Evolutionary conservation across 2,113 vertebrate species (phyloP), one percentile per base, ranked within the genome.

Genomic region (Lophochroa leadbeateri): DNA sequence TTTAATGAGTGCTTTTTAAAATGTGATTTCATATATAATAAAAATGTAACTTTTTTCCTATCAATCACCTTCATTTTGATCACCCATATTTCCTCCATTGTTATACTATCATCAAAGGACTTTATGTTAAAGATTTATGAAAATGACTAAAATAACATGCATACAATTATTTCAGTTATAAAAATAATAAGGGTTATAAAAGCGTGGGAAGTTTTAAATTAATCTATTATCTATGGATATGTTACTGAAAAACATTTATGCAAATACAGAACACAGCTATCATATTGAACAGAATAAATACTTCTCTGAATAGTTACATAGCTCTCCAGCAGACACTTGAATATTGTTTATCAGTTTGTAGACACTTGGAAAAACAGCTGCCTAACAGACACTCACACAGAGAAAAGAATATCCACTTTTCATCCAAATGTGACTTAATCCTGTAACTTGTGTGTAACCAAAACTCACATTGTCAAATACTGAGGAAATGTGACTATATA

Each of bases 231-330:
- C 72, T 74, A 67, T 63, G 49, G 60, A 77, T 88, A 77, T 61
- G 44, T 39, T 76, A 60, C 57, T 50, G 43, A 95, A 81, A 65
- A 92, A 10, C 69, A 92, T 92, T 74, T 88, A 81, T 82, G 71
- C 46, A 93, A 94, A 91, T 78, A 90, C 12, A 81, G 74, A 81
- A 88, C 25, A 47, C 60, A 92, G 41, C 23, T 74, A 55, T 92
- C 91, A 72, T 79, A 85, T 31, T 79, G 79, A 90, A 43, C 50
- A 86, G 58, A 93, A 93, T 88, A 94, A 90, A 88, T 88, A 81
- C 24, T 49, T 91, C 74, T 69, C 25, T 83, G 41, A 67, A 58
- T 53, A 86, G 19, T 35, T 83, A 65, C 39, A 82, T 17, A 90
- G 43, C 29, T 90, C 28, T 91, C 70, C 49, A 94, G 77, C 82